A percentile compares a stretch with the other conserved stretches of the same genome.
Conservation (phyloP, 2,113 vertebrate species). For the Eurypyga helias region DNA sequence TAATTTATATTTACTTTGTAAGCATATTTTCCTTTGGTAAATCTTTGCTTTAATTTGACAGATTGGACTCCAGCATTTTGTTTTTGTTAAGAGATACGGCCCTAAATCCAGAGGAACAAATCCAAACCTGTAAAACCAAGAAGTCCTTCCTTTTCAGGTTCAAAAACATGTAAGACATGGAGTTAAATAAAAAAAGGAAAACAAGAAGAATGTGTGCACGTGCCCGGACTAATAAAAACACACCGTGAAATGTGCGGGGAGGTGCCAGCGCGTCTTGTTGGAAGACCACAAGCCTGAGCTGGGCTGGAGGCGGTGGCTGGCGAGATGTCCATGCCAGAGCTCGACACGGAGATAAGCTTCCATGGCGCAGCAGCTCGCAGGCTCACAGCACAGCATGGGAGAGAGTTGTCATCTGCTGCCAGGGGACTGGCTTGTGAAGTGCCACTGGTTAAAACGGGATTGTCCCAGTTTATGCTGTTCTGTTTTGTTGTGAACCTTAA, state of each 20-base stretch:
- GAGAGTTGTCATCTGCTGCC: background rate
- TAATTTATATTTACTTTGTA: constrained; percentile 70
- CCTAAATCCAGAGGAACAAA: background rate
- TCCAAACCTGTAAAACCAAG: constrained; percentile 2
- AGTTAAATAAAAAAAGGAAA: background rate
- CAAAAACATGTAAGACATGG: background rate
- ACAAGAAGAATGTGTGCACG: background rate
- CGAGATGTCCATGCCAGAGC: background rate
- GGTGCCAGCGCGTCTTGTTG: background rate
- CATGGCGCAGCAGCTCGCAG: background rate
- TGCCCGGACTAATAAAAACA: background rate
- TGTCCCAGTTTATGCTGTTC: background rate
- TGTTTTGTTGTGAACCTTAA: background rate
- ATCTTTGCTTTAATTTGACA: constrained; percentile 44
- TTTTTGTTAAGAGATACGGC: background rate
- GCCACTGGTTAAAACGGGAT: background rate
- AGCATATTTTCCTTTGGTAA: constrained; percentile 57
- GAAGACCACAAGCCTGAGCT: background rate
- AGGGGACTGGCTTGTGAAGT: background rate
- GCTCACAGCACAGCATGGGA: background rate
- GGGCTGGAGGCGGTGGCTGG: background rate
- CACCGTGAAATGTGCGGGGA: background rate
- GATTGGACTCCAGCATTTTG: background rate
- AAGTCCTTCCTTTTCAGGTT: background rate
- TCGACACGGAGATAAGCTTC: background rate